A percentile compares a stretch with the other conserved stretches of the same genome.
These are phyloP conservation scores for Sarcophaga caerulescens DNA, from an alignment of 2,888 invertebrate species.

Conservation along the genomic window DNA sequence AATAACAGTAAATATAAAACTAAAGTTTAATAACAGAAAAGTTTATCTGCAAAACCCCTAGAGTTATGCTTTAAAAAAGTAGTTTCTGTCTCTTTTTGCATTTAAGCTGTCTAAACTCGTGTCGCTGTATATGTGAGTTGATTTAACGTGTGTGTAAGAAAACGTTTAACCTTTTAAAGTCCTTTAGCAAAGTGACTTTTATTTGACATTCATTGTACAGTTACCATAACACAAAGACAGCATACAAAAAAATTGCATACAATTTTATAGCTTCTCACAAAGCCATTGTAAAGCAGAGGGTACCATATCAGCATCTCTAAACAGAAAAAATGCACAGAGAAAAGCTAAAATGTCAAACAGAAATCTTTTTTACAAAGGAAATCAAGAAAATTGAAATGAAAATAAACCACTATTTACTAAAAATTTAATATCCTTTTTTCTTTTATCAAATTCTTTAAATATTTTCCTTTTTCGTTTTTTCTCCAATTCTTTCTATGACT, in stretches of 20 bases:
- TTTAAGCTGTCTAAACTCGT: not conserved
- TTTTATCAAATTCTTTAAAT: slow-evolving; percentile 32
- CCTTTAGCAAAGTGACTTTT: slow-evolving; percentile 65
- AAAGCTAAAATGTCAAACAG: not conserved
- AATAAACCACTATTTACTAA: slow-evolving; percentile 20
- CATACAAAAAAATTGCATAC: slow-evolving; percentile 47
- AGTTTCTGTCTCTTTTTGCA: not conserved
- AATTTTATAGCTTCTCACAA: slow-evolving; percentile 30
- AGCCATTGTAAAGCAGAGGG: not conserved
- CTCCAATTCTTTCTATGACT: not conserved
- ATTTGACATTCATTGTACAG: slow-evolving; percentile 67
- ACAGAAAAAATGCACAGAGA: not conserved
- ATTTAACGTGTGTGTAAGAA: not conserved
- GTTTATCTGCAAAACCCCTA: not conserved
- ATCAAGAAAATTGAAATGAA: not conserved
- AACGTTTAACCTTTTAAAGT: slow-evolving; percentile 60
- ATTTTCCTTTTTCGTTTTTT: slow-evolving; percentile 23
- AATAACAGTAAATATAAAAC: not conserved
- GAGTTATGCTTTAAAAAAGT: not conserved
- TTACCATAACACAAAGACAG: slow-evolving; percentile 14
- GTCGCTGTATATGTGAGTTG: not conserved
- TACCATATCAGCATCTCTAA: not conserved
- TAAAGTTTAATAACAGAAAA: not conserved
- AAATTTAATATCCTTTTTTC: slow-evolving; percentile 58
- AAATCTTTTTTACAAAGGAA: not conserved